phyloP scores from a whole-genome alignment of 2,888 invertebrate genomes.

The Lasioglossum leucozonium region DNA sequence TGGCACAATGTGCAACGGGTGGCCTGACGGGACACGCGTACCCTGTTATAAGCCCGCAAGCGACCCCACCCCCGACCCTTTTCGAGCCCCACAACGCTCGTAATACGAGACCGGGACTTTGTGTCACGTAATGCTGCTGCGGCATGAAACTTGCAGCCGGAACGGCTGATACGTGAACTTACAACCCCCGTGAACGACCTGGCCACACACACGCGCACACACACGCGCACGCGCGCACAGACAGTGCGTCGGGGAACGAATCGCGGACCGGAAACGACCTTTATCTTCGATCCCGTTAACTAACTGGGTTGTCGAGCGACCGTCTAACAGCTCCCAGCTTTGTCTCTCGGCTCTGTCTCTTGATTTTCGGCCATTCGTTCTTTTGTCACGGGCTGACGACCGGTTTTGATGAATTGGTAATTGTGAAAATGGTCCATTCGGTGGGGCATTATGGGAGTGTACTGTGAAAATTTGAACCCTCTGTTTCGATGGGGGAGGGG shows the following conservation, averaged over 20 bases:
- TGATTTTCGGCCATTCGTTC: too few relatives aligned
- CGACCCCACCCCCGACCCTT: constrained; percentile 38
- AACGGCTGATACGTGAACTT: constrained; percentile 63
- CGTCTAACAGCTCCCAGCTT: not conserved
- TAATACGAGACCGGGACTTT: constrained; percentile 72
- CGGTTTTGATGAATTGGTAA: too few relatives aligned
- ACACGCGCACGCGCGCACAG: not conserved
- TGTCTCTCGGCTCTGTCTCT: not conserved
- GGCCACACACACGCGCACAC: constrained; percentile 3
- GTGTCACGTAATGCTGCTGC: constrained; percentile 68
- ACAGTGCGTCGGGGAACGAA: not conserved
- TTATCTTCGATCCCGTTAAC: constrained; percentile 38
- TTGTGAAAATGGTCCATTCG: too few relatives aligned
- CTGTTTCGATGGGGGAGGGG: too few relatives aligned
- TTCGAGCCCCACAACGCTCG: constrained; percentile 45
- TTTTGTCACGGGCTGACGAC: too few relatives aligned
- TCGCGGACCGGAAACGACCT: constrained; percentile 22
- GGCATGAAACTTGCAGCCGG: constrained; percentile 65
- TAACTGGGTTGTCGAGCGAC: not conserved
- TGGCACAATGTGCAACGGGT: constrained; percentile 56
- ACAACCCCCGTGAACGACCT: constrained; percentile 28
- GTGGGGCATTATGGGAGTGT: too few relatives aligned
- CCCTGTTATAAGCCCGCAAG: constrained; percentile 62
- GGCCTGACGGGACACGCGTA: constrained; percentile 61
- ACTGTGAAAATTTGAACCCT: too few relatives aligned